Conservation (phyloP, 1,140 invertebrate genomes). For the Manduca sexta region DNA sequence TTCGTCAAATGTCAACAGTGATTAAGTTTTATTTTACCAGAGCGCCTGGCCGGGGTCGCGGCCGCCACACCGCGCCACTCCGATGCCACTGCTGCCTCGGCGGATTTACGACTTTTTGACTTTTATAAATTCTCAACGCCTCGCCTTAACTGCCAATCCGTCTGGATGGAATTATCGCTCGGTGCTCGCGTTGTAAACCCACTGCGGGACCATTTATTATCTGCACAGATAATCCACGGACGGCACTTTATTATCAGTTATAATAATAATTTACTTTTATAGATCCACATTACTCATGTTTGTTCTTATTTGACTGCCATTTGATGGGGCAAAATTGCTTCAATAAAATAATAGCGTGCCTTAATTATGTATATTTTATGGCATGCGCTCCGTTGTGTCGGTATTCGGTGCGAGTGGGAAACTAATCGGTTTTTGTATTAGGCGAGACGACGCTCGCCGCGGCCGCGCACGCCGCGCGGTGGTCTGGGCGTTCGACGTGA, state of each 20-base stretch:
- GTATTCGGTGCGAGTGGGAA: conserved; percentile 12
- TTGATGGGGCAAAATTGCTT: conserved; percentile 53
- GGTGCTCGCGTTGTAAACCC: conserved; percentile 53
- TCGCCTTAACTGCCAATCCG: conserved; percentile 60
- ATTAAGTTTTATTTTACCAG: conserved; percentile 64
- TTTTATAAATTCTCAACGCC: conserved; percentile 65
- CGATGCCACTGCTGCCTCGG: conserved; percentile 16
- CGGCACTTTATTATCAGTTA: conserved; percentile 71
- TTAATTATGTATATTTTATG: conserved; percentile 46
- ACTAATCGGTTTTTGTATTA: conserved; percentile 35
- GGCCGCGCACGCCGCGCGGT: too few species aligned
- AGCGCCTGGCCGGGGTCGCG: too few species aligned
- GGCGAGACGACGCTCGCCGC: conserved; percentile 12
- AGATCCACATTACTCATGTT: conserved; percentile 68
- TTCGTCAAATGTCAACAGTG: conserved; percentile 68
- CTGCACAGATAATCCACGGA: conserved; percentile 64
- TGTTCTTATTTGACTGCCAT: conserved; percentile 66
- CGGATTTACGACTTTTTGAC: conserved; percentile 68
- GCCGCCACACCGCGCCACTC: too few species aligned
- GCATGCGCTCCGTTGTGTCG: conserved; percentile 3
- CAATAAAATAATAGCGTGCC: conserved; percentile 51
- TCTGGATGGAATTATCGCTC: conserved; percentile 55
- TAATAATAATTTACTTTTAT: conserved; percentile 73
- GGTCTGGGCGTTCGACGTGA: not conserved
- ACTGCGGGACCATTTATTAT: conserved; percentile 61